Evolutionary conservation across 2,888 invertebrate genomes (phyloP).

Genomic region (Leptothorax acervorum): DNA sequence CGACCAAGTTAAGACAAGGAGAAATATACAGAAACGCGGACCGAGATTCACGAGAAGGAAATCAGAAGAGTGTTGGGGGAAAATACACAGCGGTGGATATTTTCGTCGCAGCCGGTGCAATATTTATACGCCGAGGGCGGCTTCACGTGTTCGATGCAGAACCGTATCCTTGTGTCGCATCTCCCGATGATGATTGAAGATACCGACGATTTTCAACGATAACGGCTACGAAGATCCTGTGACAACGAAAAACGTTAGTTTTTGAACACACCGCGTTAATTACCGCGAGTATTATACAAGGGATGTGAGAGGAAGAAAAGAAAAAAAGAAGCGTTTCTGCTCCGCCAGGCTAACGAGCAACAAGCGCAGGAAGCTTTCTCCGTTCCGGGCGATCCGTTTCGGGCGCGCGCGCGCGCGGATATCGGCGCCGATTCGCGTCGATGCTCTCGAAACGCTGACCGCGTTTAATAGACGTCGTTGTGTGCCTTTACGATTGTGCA

Average conservation of each 20-base stretch:
- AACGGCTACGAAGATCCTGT: neutral
- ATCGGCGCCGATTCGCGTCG: conserved; percentile 40
- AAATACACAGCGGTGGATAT: neutral
- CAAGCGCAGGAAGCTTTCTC: conserved; percentile 28
- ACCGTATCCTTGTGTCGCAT: neutral
- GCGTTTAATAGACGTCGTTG: conserved; percentile 46
- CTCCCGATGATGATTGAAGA: neutral
- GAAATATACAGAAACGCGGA: conserved; percentile 51
- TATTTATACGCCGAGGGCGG: neutral
- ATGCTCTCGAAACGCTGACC: conserved; percentile 46
- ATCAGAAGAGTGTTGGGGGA: neutral
- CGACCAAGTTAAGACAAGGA: conserved; percentile 28
- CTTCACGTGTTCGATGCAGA: neutral
- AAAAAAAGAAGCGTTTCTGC: conserved; percentile 23
- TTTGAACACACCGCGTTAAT: neutral
- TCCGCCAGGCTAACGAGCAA: neutral
- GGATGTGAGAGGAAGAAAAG: neutral
- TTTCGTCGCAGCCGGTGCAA: neutral
- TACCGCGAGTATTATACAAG: neutral
- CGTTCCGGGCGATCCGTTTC: conserved; percentile 40
- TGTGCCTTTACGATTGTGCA: conserved; percentile 14
- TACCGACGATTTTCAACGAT: neutral
- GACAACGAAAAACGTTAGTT: neutral
- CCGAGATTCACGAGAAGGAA: neutral
- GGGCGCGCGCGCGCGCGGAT: neutral